phyloP scores from a whole-genome alignment of 2,797 vertebrate species.

The Siniperca obscura region DNA sequence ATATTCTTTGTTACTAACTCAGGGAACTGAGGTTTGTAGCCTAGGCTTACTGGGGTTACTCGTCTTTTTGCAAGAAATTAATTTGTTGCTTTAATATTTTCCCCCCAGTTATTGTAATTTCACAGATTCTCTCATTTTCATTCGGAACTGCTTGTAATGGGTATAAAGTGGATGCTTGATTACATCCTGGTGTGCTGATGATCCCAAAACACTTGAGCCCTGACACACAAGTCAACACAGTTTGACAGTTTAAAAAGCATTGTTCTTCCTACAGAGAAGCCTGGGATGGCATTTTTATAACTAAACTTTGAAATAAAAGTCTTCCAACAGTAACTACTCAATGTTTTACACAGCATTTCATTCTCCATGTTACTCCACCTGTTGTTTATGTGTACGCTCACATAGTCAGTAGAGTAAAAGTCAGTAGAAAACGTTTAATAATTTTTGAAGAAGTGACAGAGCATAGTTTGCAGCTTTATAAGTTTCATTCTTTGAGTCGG shows the following conservation, averaged over 20 bases:
- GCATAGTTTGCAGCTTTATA: slow-evolving; percentile 34
- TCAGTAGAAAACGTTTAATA: slow-evolving; percentile 65
- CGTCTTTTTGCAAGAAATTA: slow-evolving; percentile 69
- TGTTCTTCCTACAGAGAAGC: slow-evolving; percentile 58
- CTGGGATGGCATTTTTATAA: slow-evolving; percentile 75
- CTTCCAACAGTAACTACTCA: slow-evolving; percentile 66
- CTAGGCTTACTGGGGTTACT: slow-evolving; percentile 61
- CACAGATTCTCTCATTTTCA: slow-evolving; percentile 34
- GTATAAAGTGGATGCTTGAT: slow-evolving; percentile 54
- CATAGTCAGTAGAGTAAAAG: not conserved
- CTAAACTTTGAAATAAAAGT: slow-evolving; percentile 82
- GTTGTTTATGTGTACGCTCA: not conserved
- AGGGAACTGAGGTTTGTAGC: slow-evolving; percentile 86
- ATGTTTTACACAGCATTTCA: slow-evolving; percentile 9
- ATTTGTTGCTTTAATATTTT: slow-evolving; percentile 70
- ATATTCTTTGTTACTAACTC: slow-evolving; percentile 86
- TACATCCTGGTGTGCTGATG: slow-evolving; percentile 50
- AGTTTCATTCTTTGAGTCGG: slow-evolving; percentile 37
- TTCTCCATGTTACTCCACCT: slow-evolving; percentile 4
- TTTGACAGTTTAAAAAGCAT: slow-evolving; percentile 54
- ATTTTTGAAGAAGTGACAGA: slow-evolving; percentile 46
- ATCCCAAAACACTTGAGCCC: slow-evolving; percentile 56
- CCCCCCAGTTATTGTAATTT: slow-evolving; percentile 44
- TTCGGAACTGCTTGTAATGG: slow-evolving; percentile 56
- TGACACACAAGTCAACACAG: slow-evolving; percentile 36